Evolutionary conservation across 2,888 invertebrate genomes (phyloP).

Genomic region (Psococerastis gibbosa): DNA sequence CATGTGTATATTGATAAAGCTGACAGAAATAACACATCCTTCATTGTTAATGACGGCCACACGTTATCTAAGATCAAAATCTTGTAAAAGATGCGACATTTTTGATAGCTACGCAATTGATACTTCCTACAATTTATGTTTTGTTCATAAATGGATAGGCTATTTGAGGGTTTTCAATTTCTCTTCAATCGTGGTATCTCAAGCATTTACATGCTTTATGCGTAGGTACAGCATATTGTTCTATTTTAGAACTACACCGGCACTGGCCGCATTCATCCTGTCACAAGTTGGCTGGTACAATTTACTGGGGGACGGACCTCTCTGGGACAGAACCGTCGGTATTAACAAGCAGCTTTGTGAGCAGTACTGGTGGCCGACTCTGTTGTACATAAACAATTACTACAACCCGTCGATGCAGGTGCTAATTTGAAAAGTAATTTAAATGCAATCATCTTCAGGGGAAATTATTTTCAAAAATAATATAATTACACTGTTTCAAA

Average conservation of each 20-base stretch:
- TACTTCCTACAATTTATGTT: constrained; percentile 8
- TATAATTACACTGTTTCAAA: too few relatives aligned
- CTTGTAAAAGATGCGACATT: too few relatives aligned
- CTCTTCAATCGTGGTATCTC: not conserved
- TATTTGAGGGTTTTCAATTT: not conserved
- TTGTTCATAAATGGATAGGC: too few relatives aligned
- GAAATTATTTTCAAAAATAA: too few relatives aligned
- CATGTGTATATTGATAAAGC: too few relatives aligned
- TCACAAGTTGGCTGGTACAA: constrained; percentile 30
- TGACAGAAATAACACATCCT: too few relatives aligned
- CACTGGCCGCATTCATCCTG: constrained; percentile 30
- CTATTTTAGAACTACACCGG: constrained; percentile 29
- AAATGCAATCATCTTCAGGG: too few relatives aligned
- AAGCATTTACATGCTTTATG: not conserved
- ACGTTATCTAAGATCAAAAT: too few relatives aligned
- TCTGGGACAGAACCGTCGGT: constrained; percentile 17
- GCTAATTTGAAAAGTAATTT: not conserved
- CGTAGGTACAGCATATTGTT: constrained; percentile 11
- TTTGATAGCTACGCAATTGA: too few relatives aligned
- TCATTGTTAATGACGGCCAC: too few relatives aligned
- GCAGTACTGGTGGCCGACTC: constrained; percentile 17
- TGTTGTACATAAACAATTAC: constrained; percentile 20
- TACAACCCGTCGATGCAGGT: constrained; percentile 15
- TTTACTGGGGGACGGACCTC: constrained; percentile 21
- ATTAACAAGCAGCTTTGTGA: constrained; percentile 16